Evolutionary conservation across 2,797 vertebrate species (phyloP).

Genomic region (Oreortyx pictus): DNA sequence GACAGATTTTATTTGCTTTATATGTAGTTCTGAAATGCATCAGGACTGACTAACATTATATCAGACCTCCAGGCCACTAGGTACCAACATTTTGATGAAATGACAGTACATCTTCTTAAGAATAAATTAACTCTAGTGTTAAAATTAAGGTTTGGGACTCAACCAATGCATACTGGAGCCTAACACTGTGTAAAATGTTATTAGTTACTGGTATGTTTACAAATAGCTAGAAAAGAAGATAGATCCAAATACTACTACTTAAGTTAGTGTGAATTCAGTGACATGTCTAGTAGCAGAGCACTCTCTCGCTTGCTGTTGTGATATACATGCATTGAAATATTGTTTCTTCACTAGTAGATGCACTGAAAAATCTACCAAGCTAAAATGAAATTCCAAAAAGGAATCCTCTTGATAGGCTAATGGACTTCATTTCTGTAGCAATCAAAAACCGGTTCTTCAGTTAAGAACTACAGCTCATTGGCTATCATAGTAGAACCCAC

Average conservation of each 20-base stretch:
- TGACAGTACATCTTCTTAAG: neutral
- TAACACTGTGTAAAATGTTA: neutral
- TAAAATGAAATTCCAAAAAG: neutral
- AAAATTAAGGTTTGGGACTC: neutral
- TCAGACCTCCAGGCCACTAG: neutral
- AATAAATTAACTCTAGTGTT: neutral
- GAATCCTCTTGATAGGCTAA: neutral
- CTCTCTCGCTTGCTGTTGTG: neutral
- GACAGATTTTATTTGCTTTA: neutral
- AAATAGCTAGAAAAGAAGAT: neutral
- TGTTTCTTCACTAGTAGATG: neutral
- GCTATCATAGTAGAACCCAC: neutral
- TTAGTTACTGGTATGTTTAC: neutral
- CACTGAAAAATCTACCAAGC: neutral
- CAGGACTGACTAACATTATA: neutral
- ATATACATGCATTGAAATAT: neutral
- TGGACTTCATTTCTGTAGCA: neutral
- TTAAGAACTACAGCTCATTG: neutral
- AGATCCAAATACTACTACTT: neutral
- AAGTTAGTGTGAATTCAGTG: neutral
- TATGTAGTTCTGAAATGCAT: neutral
- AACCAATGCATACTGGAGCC: neutral
- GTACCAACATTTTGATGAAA: neutral
- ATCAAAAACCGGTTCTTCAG: neutral
- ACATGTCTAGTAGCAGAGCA: neutral